Conservation (phyloP, 30 jellyfish, hydroid and myxozoan genomes). For the Morbakka virulenta region DNA sequence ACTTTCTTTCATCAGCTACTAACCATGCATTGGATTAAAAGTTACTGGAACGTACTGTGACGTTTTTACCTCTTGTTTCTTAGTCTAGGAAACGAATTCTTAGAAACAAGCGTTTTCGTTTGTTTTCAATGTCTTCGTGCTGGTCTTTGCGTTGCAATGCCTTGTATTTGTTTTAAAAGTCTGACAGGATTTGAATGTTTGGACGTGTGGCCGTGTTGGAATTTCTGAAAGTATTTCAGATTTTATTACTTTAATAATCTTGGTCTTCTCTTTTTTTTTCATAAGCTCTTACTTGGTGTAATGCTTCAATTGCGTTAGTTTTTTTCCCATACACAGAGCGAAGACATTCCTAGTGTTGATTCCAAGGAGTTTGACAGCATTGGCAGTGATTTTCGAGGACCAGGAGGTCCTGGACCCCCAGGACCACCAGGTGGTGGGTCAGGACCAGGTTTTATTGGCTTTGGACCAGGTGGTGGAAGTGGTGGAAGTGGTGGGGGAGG, state of each 20-base stretch:
- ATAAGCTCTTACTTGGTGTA: too few species aligned
- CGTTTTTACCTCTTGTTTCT: too few species aligned
- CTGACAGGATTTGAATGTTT: too few species aligned
- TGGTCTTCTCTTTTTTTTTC: background rate
- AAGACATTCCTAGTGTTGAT: slow-evolving; percentile 82
- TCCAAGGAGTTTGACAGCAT: slow-evolving; percentile 80
- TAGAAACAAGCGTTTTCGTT: too few species aligned
- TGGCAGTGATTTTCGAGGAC: slow-evolving; percentile 55
- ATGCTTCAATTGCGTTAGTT: background rate
- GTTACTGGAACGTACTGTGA: too few species aligned
- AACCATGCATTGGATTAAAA: too few species aligned
- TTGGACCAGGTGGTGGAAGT: slow-evolving; percentile 28
- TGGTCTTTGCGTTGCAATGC: too few species aligned
- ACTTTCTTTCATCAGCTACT: too few species aligned
- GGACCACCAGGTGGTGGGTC: slow-evolving; percentile 55
- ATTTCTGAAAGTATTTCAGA: background rate
- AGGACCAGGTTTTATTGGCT: slow-evolving; percentile 59
- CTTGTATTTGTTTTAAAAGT: too few species aligned
- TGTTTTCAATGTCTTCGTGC: too few species aligned
- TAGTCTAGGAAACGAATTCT: too few species aligned
- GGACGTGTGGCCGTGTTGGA: too few species aligned
- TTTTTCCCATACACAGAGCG: slow-evolving; percentile 51
- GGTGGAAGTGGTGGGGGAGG: slow-evolving; percentile 64
- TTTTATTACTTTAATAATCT: background rate
- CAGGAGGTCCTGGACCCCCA: slow-evolving; percentile 83